Percentiles rank a stretch among this genome's conserved stretches.
Evolutionary conservation across 1,140 invertebrate species (phyloP).

Genomic region (Drosophila malerkotliana): DNA sequence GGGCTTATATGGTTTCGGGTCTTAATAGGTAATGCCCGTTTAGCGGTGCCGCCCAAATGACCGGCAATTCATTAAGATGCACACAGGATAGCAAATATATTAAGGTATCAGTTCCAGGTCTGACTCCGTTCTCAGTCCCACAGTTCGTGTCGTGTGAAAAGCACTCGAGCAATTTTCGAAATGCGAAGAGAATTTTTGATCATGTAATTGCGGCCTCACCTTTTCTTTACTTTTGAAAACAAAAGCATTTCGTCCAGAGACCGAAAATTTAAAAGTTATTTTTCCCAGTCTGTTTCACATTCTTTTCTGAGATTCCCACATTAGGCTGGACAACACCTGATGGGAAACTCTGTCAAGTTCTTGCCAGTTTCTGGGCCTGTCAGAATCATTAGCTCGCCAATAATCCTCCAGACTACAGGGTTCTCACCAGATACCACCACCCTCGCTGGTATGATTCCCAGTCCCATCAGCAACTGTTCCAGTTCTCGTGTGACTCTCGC

Average conservation of each 20-base stretch:
- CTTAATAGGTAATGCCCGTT: conserved; percentile 68
- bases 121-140: conserved; percentile 66
- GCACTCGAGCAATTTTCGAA: conserved; percentile 61
- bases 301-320: conserved; percentile 27
- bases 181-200: conserved; percentile 71
- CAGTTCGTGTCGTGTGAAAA: conserved; percentile 67
- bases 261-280: conserved; percentile 26
- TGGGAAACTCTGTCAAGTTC: conserved; percentile 4
- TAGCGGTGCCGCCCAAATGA: conserved; percentile 57
- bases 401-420: conserved; percentile 9
- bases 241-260: conserved; percentile 8
- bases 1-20: conserved; percentile 43
- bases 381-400: conserved; percentile 59
- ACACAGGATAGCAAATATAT: conserved; percentile 47
- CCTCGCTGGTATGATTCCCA: conserved; percentile 23
- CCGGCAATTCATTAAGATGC: conserved; percentile 73
- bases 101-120: conserved; percentile 4
- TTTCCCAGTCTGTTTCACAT: conserved; percentile 11
- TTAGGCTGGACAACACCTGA: conserved; percentile 34
- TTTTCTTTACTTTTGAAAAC: conserved; percentile 7
- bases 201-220: conserved; percentile 50
- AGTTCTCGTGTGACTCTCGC: conserved; percentile 74
- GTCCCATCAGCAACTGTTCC: conserved; percentile 52
- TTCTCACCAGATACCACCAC: conserved; percentile 56
- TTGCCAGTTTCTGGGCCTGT: conserved; percentile 8